A percentile compares a stretch with the other conserved stretches of the same genome.
These are phyloP conservation scores for Eupithecia vulgata DNA, from an alignment of 2,888 invertebrate species.

Conservation along the genomic window DNA sequence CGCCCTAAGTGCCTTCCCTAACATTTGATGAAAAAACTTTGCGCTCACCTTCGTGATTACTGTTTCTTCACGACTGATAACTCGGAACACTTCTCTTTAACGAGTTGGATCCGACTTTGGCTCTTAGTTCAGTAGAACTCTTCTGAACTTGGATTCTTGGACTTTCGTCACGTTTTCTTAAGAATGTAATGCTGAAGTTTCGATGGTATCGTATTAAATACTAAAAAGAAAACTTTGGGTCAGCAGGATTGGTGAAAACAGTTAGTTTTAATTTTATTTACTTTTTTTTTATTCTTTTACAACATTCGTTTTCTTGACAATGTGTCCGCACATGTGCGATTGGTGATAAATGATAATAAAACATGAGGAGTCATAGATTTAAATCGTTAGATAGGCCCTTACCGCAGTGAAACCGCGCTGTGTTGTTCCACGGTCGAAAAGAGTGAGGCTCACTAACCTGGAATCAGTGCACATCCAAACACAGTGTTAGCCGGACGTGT, in stretches of 20 bases:
- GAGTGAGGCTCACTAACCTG: too few species aligned
- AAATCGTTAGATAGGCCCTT: too few species aligned
- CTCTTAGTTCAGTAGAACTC: neutral
- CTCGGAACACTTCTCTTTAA: slow-evolving; percentile 18
- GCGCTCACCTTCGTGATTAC: slow-evolving; percentile 38
- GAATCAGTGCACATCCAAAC: too few species aligned
- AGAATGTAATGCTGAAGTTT: neutral
- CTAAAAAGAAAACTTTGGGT: neutral
- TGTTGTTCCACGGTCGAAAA: too few species aligned
- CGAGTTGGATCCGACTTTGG: slow-evolving; percentile 19
- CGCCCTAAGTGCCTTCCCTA: slow-evolving; percentile 29
- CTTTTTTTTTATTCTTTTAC: neutral
- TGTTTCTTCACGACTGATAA: slow-evolving; percentile 23
- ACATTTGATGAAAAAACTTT: slow-evolving; percentile 57
- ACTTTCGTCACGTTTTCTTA: neutral
- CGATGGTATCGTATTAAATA: neutral
- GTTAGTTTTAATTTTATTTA: too few species aligned
- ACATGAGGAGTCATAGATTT: too few species aligned
- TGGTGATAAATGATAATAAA: too few species aligned
- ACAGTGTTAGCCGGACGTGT: too few species aligned
- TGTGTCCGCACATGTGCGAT: too few species aligned
- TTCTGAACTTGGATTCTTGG: neutral
- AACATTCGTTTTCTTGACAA: neutral
- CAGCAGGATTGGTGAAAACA: neutral
- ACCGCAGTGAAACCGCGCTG: too few species aligned